These are phyloP conservation scores for Diadumene lineata DNA, from an alignment of 92 coral and sea anemone genomes.

Conservation along the genomic window DNA sequence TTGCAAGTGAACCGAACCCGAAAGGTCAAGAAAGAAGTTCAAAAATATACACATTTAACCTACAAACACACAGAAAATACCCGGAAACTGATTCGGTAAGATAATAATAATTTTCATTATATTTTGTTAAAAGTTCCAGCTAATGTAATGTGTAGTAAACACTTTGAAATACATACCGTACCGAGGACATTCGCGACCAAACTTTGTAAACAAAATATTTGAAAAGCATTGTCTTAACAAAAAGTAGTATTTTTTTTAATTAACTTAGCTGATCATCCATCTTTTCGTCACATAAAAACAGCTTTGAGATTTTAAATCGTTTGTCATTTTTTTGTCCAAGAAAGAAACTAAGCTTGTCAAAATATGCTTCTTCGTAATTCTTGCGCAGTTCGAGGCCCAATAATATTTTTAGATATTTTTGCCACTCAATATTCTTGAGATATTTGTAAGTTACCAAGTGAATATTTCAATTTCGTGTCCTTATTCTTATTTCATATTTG, in stretches of 20 bases:
- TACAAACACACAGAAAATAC: not conserved
- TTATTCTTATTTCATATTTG: no score
- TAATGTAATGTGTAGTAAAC: not conserved
- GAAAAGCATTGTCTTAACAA: no score
- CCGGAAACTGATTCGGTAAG: constrained; percentile 13
- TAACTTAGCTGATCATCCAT: no score
- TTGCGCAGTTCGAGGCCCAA: no score
- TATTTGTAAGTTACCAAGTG: not conserved
- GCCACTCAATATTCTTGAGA: no score
- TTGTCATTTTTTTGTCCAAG: not conserved
- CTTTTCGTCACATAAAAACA: no score
- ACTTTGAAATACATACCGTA: no score
- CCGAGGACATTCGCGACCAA: not conserved
- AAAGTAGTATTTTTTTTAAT: no score
- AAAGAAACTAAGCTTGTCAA: no score
- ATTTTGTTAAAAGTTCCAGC: not conserved
- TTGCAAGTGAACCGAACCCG: not conserved
- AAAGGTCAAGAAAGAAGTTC: not conserved
- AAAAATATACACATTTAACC: not conserved
- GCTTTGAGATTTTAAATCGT: not conserved
- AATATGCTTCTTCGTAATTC: no score
- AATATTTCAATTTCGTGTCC: not conserved
- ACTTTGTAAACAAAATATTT: constrained; percentile 10
- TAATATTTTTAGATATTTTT: no score
- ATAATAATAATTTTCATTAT: not conserved